Evolutionary conservation across 2,888 invertebrate genomes (phyloP), one percentile per base, ranked within the genome.

Genomic region (Yponomeuta cagnagella): DNA sequence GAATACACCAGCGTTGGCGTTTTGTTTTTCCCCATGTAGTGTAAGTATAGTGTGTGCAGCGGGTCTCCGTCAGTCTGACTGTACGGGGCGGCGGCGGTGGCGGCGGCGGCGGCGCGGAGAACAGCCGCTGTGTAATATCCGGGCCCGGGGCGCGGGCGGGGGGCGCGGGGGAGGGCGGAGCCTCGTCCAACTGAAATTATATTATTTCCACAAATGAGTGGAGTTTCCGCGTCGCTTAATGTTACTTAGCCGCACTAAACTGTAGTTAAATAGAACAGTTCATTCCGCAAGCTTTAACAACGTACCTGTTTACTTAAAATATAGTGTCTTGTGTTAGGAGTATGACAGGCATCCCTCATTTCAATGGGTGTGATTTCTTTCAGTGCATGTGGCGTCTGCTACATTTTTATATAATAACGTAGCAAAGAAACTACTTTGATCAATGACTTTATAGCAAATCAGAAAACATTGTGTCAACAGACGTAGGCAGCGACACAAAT

Each of bases 191-290:
- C n/a, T 64, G 64, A 64, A 65, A 65, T 65, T 2, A 65, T 30
- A 65, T 65, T 65, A 33, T 65, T 65, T 65, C 65, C 65, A 65
- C 65, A 33, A 31, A 31, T 65, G 30, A 65, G 31, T 65, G 65
- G 31, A 65, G 30, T 65, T 65, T 30, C 30, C 30, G 52, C 52
- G 52, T 15, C 52, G 52, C 52, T 58, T 58, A 58, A 58, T 58
- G 52, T 58, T 15, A 58, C 52, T 58, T 58, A 58, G 52, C 52
- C 52, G 52, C 52, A 58, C 52, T 58, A 58, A 58, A 58, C 52
- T 58, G 12, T 58, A 58, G 52, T 58, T 15, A 58, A 58, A 58
- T 58, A 58, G 52, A 58, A 15, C 2, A 58, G 15, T 58, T 15
- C 15, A 58, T 15, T 58, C 52, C 52, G 15, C 52, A 58, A 5